Base-by-base conservation (phyloP, 2,113 vertebrate species). In the Sebastes fasciatus region DNA sequence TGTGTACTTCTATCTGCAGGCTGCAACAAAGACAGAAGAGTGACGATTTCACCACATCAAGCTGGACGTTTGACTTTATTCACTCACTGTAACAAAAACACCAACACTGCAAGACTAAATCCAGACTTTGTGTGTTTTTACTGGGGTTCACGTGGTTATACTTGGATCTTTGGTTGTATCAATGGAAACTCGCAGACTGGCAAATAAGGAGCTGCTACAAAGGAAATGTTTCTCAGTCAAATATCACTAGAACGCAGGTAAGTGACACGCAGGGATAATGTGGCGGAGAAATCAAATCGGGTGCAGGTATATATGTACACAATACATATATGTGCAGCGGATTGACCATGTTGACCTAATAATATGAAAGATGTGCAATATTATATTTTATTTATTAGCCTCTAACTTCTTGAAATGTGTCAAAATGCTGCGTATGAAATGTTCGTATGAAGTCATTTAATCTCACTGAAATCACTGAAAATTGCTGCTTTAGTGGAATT, bases 1-100 rank as follows among this genome's bases (percentile, higher is more conserved):
- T 77, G 0, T 70, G 0, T 57, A 0, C 10, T 63, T 70, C 49
- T 40, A 17, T 90, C 64, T 73, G 46, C 86, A 95, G 94, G 72
- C 64, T 79, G 49, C 72, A 62, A 55, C 75, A 58, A 79, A 87
- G 74, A 79, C 43, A 19, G 91, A 94, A 55, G 93, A 94, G 62
- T 95, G 85, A 94, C 0, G 9, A 5, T 14, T 21, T 61, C 9
- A 2, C 21, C 0, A 1, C 61, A 21, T 63, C 54, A 16, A 17
- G 26, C 13, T 61, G 52, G 49, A 83, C 48, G 43, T 74, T 70
- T 76, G 64, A 63, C 12, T 55, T 82, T 3, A n/a, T 46, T 80
- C 34, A 23, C 23, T 72, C 16, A 6, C 14, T 6, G 6, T 4
- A 1, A 21, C 0, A 2, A 12, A 52, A 51, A 64, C 55, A 45